These are phyloP conservation scores for Capromys pilorides DNA, from an alignment of 2,797 vertebrate genomes.

Conservation along the genomic window DNA sequence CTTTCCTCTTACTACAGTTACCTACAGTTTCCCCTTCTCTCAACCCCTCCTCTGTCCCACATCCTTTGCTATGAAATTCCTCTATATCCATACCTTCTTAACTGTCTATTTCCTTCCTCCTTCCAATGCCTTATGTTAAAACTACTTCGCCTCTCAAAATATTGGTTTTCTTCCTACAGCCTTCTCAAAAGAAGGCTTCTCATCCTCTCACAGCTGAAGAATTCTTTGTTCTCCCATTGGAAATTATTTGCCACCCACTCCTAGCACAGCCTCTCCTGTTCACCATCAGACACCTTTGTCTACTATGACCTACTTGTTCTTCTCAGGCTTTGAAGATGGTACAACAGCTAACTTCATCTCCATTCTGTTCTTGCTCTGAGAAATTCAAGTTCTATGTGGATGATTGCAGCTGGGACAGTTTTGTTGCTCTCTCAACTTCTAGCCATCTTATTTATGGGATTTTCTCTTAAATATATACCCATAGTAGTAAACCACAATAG, in stretches of 20 bases:
- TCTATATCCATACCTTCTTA: neutral
- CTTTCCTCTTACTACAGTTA: neutral
- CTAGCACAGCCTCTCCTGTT: neutral
- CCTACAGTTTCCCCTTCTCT: neutral
- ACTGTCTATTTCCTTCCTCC: neutral
- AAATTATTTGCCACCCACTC: neutral
- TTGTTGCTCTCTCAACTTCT: neutral
- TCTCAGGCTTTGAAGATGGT: neutral
- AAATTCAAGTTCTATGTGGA: neutral
- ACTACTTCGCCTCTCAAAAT: neutral
- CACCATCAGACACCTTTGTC: neutral
- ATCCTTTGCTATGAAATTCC: neutral
- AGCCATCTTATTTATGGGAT: neutral
- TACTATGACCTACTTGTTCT: neutral
- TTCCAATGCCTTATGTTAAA: constrained; percentile 1
- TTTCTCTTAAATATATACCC: neutral
- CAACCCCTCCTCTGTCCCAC: neutral
- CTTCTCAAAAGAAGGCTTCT: constrained; percentile 1
- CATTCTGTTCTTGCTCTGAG: neutral
- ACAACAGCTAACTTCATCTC: neutral
- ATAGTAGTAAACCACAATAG: neutral
- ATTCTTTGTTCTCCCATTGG: neutral
- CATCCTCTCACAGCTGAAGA: neutral
- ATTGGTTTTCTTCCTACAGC: neutral
- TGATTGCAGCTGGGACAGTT: neutral